Base-by-base conservation (phyloP, 2,888 invertebrate genomes). In the Hyles lineata region DNA sequence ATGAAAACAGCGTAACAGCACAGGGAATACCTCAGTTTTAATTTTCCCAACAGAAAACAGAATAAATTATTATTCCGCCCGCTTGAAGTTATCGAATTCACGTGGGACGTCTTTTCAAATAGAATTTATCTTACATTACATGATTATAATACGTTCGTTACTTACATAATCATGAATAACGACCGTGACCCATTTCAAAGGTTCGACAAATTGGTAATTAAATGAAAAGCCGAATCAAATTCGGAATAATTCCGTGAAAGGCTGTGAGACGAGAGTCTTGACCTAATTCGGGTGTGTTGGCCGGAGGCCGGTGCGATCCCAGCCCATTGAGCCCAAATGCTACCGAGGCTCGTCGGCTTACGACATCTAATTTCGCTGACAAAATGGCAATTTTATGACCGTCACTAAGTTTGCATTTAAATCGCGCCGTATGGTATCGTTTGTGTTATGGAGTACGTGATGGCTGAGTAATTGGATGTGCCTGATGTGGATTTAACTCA, bases 301-400 rank as follows among this genome's bases (percentile, higher is more conserved):
- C 79, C 82, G 79, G 79, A 81, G 83, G 84, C 82, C 82, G 82
- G 75, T 76, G 43, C 83, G 79, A 76, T 85, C 83, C 85, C 86
- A 86, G 83, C 83, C 87, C 84, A 88, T 90, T 89, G 85, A 81
- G 80, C 86, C 86, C 89, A 89, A 90, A 88, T 87, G 87, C 84
- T 83, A 82, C 85, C 55, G 55, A n/a, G 55, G 19, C n/a, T 55
- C 55, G 84, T 80, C 75, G 69, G 81, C 86, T 87, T 84, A 86
- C 85, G 83, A 87, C 84, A 80, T 85, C 83, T 85, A 85, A 89
- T 87, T 87, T 80, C 77, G 83, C 82, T 85, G 85, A 87, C 88
- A 84, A 85, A 87, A 86, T 83, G 82, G 79, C 79, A 81, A 81
- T 85, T 87, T 87, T 83, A 83, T 81, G 74, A 77, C 79, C 63